Conservation (phyloP, 2,888 invertebrate genomes). For the Podabrus alpinus region DNA sequence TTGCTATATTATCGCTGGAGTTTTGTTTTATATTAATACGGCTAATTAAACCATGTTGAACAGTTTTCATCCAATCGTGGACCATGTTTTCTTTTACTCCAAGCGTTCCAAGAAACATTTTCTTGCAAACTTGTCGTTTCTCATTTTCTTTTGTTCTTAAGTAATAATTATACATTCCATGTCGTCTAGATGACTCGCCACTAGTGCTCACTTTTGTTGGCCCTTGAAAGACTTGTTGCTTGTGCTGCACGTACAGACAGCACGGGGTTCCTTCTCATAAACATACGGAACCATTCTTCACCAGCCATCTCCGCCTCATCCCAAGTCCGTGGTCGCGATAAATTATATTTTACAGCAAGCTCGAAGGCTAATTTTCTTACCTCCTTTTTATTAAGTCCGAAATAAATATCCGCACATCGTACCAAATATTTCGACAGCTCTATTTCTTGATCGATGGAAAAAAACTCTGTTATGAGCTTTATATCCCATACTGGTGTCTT, state of each 20-base stretch:
- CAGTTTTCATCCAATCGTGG: not conserved
- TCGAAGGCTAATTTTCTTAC: constrained; percentile 3
- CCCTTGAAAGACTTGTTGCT: not conserved
- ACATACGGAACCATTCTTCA: not conserved
- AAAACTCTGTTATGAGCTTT: constrained; percentile 23
- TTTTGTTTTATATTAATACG: no score
- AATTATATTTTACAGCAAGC: not conserved
- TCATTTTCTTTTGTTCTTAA: not conserved
- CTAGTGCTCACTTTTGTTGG: not conserved
- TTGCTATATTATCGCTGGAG: no score
- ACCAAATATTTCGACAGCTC: not conserved
- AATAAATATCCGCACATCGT: constrained; percentile 7
- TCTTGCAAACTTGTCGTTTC: not conserved
- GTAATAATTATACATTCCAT: not conserved
- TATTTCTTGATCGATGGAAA: constrained; percentile 18
- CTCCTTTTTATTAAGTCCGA: not conserved
- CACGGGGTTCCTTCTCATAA: not conserved
- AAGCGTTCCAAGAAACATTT: not conserved
- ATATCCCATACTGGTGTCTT: constrained; percentile 29
- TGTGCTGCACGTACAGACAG: not conserved
- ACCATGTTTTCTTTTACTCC: not conserved
- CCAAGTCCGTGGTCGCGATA: constrained; percentile 2
- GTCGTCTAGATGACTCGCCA: not conserved
- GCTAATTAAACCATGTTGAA: not conserved
- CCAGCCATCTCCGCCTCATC: not conserved